Evolutionary conservation across 2,888 invertebrate genomes (phyloP).

Genomic region (Spisula solida): DNA sequence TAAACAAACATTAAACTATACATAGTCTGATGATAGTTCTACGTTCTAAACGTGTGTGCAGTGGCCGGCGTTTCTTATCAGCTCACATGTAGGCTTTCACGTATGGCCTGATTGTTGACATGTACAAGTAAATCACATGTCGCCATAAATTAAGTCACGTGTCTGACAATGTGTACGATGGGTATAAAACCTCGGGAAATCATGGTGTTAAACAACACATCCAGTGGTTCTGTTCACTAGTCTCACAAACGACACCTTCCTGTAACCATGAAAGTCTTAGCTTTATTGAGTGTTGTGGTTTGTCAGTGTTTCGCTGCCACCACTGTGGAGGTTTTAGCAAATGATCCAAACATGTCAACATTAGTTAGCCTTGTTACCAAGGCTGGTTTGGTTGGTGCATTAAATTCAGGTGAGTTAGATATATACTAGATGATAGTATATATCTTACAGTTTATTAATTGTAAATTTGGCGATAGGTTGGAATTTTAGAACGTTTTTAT

Average conservation of each 20-base stretch:
- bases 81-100: neutral
- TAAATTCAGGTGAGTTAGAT: conserved; percentile 38
- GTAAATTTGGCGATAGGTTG: too few species aligned
- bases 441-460: too few species aligned
- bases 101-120: neutral
- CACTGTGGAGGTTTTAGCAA: conserved; percentile 57
- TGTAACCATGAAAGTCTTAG: conserved; percentile 37
- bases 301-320: conserved; percentile 49
- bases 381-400: conserved; percentile 62
- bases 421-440: neutral
- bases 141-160: neutral
- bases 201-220: neutral
- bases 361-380: conserved; percentile 54
- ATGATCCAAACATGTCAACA: conserved; percentile 54
- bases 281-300: conserved; percentile 30
- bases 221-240: neutral
- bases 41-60: too few species aligned
- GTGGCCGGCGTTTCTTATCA: too few species aligned
- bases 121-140: neutral
- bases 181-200: neutral
- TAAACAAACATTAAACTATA: too few species aligned
- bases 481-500: too few species aligned
- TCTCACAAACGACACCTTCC: neutral
- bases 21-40: too few species aligned
- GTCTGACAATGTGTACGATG: neutral